Percentiles rank a stretch among this genome's conserved stretches.
phyloP scores from a whole-genome alignment of 2,113 vertebrate species.

The Paradisaea rubra region DNA sequence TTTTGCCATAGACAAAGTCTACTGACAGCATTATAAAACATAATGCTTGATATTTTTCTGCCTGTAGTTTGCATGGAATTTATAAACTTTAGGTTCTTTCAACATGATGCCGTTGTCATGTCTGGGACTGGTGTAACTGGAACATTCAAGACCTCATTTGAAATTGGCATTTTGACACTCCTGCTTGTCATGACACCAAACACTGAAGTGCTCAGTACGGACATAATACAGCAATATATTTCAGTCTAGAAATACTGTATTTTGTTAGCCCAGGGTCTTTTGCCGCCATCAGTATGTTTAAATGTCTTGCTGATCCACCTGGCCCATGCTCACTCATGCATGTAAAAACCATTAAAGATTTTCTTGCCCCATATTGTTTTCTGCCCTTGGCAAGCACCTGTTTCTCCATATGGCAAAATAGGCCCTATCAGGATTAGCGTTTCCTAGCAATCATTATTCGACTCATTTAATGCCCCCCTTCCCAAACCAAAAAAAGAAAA shows the following conservation, averaged over 20 bases:
- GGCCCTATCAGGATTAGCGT: background rate
- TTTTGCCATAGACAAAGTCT: background rate
- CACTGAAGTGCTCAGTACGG: background rate
- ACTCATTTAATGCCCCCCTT: background rate
- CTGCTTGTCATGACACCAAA: background rate
- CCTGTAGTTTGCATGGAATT: background rate
- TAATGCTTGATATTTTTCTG: background rate
- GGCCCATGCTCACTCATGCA: background rate
- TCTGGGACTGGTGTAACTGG: background rate
- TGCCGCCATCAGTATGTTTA: background rate
- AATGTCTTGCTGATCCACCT: background rate
- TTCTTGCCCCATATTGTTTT: background rate
- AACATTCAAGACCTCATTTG: background rate
- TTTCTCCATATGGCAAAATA: background rate
- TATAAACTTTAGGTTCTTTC: background rate
- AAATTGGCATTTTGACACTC: background rate
- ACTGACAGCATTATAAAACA: background rate
- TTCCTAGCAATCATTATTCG: background rate
- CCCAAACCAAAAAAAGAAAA: background rate
- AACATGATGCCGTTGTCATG: fast-evolving
- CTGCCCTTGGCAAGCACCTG: constrained; percentile 39
- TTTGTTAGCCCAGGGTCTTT: background rate
- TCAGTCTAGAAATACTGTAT: background rate
- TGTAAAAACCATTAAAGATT: background rate
- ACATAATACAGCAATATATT: background rate